Evolutionary conservation across 2,113 vertebrate genomes (phyloP).

Genomic region (Dasyurus viverrinus): DNA sequence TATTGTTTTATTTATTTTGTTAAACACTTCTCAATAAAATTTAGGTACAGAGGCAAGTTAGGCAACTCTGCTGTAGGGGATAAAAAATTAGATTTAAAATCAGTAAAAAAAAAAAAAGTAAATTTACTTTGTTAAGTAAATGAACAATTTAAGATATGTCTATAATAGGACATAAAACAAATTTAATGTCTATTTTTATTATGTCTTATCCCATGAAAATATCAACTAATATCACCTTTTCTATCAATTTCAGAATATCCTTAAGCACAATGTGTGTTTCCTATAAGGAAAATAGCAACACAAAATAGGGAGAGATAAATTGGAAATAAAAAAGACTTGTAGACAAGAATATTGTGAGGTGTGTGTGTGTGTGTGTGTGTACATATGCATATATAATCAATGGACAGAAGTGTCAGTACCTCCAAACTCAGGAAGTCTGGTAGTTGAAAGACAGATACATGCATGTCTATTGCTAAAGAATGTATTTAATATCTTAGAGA

Average conservation of each 20-base stretch:
- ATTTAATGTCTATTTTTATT: not conserved
- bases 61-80: not conserved
- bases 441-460: not conserved
- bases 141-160: not conserved
- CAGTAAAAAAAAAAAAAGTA: not conserved
- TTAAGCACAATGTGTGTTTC: not conserved
- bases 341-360: not conserved
- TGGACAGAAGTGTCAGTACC: not conserved
- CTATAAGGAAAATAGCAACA: not conserved
- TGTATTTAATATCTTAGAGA: not conserved
- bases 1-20: not conserved
- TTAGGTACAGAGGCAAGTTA: not conserved
- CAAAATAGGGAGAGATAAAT: not conserved
- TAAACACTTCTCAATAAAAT: not conserved
- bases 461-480: not conserved
- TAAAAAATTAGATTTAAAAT: not conserved
- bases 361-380: not conserved
- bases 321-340: not conserved
- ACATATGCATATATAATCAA: not conserved
- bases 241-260: not conserved
- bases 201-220: not conserved
- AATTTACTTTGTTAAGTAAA: not conserved
- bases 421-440: not conserved
- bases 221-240: not conserved
- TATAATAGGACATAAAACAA: not conserved